These are phyloP conservation scores for Leptinotarsa peninsularis DNA, from an alignment of 2,888 invertebrate species.

Conservation along the genomic window DNA sequence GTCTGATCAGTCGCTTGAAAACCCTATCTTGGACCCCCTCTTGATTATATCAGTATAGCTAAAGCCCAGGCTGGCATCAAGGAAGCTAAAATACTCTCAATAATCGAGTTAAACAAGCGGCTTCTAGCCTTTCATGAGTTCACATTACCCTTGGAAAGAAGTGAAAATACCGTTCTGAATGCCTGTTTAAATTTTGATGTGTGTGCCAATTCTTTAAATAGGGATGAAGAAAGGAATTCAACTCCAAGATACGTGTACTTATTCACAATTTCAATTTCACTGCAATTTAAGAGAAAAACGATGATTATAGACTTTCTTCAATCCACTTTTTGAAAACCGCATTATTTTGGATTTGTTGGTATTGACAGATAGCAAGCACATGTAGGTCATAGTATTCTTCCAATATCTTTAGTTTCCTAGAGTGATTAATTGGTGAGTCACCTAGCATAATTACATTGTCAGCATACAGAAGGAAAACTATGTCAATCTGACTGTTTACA, in stretches of 20 bases:
- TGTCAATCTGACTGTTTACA: background rate
- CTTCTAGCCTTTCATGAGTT: background rate
- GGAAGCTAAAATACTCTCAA: background rate
- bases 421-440: background rate
- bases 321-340: background rate
- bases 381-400: background rate
- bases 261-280: background rate
- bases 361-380: background rate
- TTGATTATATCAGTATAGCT: background rate
- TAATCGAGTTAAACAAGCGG: background rate
- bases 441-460: too few relatives aligned
- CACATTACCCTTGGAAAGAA: background rate
- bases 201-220: background rate
- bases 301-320: background rate
- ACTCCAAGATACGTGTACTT: background rate
- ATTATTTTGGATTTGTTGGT: background rate
- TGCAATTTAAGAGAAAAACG: background rate
- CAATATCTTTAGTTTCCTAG: background rate
- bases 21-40: background rate
- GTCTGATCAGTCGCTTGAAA: background rate
- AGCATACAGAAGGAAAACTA: background rate
- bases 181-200: background rate
- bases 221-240: background rate
- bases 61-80: background rate
- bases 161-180: background rate